Evolutionary conservation across 1,140 invertebrate species (phyloP), one percentile per base, ranked within the genome.

Genomic region (Elymnias hypermnestra): DNA sequence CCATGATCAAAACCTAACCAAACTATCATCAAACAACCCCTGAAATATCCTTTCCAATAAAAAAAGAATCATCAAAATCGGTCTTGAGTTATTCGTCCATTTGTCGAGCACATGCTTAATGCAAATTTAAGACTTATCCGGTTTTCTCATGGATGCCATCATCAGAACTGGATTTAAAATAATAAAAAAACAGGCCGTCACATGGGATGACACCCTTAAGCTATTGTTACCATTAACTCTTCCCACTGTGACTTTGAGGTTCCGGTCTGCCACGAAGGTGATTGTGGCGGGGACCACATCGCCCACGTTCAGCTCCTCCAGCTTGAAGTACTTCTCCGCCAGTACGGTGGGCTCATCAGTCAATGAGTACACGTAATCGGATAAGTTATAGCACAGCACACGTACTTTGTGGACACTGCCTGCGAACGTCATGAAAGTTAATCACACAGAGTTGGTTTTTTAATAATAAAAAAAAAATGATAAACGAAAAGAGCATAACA

Each of bases 291-390:
- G 17, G 2, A 83, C 70, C 3, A 64, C 0, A 5, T 81, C 55
- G 0, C 72, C 78, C 0, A 53, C 38, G 0, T 5, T 6, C 21
- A 81, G 59, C 31, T 76, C 60, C 0, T 44, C 21, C 8, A 67
- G 28, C 1, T 17, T 57, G 68, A 83, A 81, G 57, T 71, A 73
- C 42, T 53, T 53, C 61, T 78, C 67, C 0, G 31, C 28, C 0
- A 83, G 48, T 8, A 72, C 10, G 1, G 48, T 19, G 1, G 53
- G 38, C 31, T 76, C 53, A 51, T 81, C 78, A 7, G 53, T 68
- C 23, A 83, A 61, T 0, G 67, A 65, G 57, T 83, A 83, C 23
- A 59, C 39, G 38, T 68, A 69, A 57, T 83, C 78, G 0, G 55
- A 53, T n/a, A 75, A 33, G 48, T 75, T 70, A 63, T 83, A 83